phyloP scores from a whole-genome alignment of 2,797 vertebrate genomes.

The Clarias fuscus region DNA sequence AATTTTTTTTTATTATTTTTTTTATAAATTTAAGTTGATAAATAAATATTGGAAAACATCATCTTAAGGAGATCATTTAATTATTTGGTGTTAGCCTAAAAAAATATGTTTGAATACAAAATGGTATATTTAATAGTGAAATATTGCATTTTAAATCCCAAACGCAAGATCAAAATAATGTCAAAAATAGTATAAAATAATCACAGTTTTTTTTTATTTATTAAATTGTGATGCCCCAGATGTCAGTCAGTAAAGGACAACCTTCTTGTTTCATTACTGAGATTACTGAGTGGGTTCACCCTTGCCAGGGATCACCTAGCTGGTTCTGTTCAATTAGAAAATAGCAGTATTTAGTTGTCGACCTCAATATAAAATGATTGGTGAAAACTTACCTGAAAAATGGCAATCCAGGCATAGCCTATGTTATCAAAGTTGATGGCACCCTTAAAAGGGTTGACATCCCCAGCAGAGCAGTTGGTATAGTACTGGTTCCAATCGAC shows the following conservation, averaged over 20 bases:
- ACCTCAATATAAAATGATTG: background rate
- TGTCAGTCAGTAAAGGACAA: constrained; percentile 1
- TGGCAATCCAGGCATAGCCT: constrained; percentile 96
- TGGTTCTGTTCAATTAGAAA: background rate
- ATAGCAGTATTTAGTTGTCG: background rate
- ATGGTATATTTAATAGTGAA: too few species aligned
- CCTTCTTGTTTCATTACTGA: background rate
- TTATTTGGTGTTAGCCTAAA: too few species aligned
- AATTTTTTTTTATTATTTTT: too few species aligned
- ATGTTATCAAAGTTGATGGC: constrained; percentile 99
- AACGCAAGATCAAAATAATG: background rate
- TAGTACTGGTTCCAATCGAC: constrained; percentile 99
- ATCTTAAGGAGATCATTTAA: too few species aligned
- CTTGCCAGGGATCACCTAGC: too few species aligned
- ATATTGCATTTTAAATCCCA: too few species aligned
- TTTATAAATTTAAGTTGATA: too few species aligned
- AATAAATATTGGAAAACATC: too few species aligned
- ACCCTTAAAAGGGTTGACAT: constrained; percentile 92
- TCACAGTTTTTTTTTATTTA: background rate
- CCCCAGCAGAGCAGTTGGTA: constrained; percentile 88
- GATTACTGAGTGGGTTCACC: background rate
- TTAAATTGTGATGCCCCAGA: too few species aligned
- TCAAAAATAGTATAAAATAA: background rate
- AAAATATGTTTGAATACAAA: too few species aligned
- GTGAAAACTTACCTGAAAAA: constrained; percentile 85